Evolutionary conservation across 1,140 invertebrate genomes (phyloP).

Genomic region (Macrostomum lignano): DNA sequence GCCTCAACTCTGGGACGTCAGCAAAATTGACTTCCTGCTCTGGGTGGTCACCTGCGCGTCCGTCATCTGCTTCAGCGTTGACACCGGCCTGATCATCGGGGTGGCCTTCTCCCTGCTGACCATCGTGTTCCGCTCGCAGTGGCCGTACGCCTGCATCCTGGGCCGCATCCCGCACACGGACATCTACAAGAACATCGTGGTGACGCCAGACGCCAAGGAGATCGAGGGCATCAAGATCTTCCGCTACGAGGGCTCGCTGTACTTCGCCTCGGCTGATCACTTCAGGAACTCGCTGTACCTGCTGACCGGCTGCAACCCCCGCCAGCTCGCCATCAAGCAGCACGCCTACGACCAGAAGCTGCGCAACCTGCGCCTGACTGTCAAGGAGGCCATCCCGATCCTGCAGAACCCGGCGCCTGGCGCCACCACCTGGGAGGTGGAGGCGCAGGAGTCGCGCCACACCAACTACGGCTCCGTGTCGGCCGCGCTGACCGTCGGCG

Average conservation of each 20-base stretch:
- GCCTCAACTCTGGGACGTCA: conserved; percentile 41
- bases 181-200: conserved; percentile 18
- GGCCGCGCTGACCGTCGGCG: too few species aligned
- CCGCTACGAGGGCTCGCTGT: conserved; percentile 22
- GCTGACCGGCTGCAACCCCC: neutral
- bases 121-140: conserved; percentile 32
- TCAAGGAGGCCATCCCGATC: neutral
- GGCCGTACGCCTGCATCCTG: conserved; percentile 18
- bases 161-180: conserved; percentile 21
- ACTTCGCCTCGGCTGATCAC: conserved; percentile 24
- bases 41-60: conserved; percentile 52
- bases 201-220: conserved; percentile 12
- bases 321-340: conserved; percentile 12
- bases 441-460: neutral
- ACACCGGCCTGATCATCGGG: conserved; percentile 44
- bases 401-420: conserved; percentile 1
- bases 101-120: conserved; percentile 41
- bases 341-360: conserved; percentile 13
- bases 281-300: conserved; percentile 11
- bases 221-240: conserved; percentile 25
- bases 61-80: conserved; percentile 53
- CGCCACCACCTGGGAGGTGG: too few species aligned
- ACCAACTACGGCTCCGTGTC: neutral
- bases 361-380: too few species aligned
- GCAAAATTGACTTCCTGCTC: conserved; percentile 48